A percentile compares a stretch with the other conserved stretches of the same genome.
Evolutionary conservation across 92 coral and sea anemone species (phyloP).

Genomic region (Epizoanthus scotinus): DNA sequence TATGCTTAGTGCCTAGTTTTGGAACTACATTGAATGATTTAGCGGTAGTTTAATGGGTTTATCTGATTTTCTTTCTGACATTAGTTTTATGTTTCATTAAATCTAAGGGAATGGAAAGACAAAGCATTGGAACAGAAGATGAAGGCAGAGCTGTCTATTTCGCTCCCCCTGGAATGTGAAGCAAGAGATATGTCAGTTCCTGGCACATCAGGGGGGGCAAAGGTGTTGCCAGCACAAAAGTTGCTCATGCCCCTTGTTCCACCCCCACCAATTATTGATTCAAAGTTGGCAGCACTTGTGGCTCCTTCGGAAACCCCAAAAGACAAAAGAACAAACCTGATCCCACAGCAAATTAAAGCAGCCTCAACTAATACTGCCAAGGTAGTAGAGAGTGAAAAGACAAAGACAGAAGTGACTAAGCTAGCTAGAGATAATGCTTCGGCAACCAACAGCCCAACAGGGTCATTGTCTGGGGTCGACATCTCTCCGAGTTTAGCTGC

Average conservation of each 20-base stretch:
- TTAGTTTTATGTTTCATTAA: neutral
- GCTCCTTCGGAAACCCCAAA: constrained; percentile 27
- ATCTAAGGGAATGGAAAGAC: constrained; percentile 22
- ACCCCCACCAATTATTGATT: constrained; percentile 34
- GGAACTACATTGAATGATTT: too few species aligned
- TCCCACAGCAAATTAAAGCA: constrained; percentile 8
- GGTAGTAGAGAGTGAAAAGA: neutral
- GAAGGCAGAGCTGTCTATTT: constrained; percentile 28
- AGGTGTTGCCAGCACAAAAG: constrained; percentile 18
- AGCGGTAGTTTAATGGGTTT: too few species aligned
- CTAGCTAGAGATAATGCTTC: constrained; percentile 12
- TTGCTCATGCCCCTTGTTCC: constrained; percentile 29
- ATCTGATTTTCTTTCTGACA: neutral
- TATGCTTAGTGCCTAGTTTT: too few species aligned
- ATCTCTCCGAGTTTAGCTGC: constrained; percentile 44
- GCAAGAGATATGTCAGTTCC: neutral
- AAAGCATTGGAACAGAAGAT: constrained; percentile 22
- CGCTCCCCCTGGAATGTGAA: constrained; percentile 15
- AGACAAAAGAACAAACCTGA: neutral
- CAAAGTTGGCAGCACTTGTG: constrained; percentile 34
- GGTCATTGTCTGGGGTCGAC: constrained; percentile 34
- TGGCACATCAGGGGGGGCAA: constrained; percentile 5
- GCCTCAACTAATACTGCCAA: constrained; percentile 3
- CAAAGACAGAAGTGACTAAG: constrained; percentile 10
- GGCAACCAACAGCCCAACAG: constrained; percentile 22